A percentile compares a stretch with the other conserved stretches of the same genome.
phyloP scores from a whole-genome alignment of 2,797 vertebrate species.

The Lacerta bilineata region DNA sequence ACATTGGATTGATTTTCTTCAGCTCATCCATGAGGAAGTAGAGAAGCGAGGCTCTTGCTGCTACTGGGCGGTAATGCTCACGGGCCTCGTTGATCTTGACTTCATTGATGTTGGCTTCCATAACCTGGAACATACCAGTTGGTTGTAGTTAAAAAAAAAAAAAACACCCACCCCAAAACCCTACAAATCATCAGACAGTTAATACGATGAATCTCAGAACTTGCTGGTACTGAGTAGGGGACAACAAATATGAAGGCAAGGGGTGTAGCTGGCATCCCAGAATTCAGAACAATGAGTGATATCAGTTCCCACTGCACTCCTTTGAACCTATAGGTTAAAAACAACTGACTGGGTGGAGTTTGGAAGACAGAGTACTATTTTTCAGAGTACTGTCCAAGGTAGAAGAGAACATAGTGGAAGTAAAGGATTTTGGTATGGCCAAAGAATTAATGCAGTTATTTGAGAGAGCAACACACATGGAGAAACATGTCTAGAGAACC shows the following conservation, averaged over 20 bases:
- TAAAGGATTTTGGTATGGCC: background rate
- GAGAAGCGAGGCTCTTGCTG: constrained; percentile 84
- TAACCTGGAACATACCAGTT: constrained; percentile 70
- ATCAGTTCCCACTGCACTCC: constrained; percentile 26
- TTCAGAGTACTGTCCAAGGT: background rate
- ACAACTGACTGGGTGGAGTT: background rate
- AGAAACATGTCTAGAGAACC: background rate
- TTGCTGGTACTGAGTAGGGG: background rate
- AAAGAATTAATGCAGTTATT: background rate
- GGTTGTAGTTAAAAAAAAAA: background rate
- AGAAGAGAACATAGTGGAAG: background rate
- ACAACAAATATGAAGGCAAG: background rate
- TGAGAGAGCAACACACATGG: background rate
- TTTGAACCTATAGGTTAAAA: background rate
- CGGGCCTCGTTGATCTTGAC: constrained; percentile 89
- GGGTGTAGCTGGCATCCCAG: background rate
- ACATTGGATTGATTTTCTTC: constrained; percentile 91
- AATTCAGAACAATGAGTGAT: background rate
- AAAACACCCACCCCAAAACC: no score
- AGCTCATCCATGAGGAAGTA: constrained; percentile 87
- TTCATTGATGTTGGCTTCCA: constrained; percentile 88
- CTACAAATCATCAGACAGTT: no score
- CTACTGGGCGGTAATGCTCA: constrained; percentile 83
- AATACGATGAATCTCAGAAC: background rate
- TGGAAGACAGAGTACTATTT: background rate